Evolutionary conservation across 1,140 invertebrate species (phyloP), one percentile per base, ranked within the genome.

Genomic region (Sitophilus oryzae): DNA sequence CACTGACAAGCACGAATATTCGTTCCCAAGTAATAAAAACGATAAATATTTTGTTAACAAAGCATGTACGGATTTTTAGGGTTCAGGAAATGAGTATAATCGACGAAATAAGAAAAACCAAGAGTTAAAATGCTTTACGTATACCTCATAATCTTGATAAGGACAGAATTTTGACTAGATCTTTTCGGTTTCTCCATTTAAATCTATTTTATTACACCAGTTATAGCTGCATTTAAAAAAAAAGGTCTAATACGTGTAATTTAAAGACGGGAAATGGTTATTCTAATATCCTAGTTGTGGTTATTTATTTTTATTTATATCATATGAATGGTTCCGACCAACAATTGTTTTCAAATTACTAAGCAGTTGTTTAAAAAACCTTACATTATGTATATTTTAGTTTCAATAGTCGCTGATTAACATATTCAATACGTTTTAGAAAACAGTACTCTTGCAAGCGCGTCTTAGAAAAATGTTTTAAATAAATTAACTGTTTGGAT

Each of bases 81-180:
- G 42, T 53, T 46, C 51, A 36, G 51, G 51, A 53, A 53, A 45
- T 53, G 41, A 52, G 9, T 43, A 30, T 52, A 52, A 52, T 37
- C 45, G 38, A 37, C 19, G 44, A 53, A 53, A 37, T 53, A 53
- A 45, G 45, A 46, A 52, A 52, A 51, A n/a, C n/a, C n/a, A n/a
- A n/a, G n/a, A n/a, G 30, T 34, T 53, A 25, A 37, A 53, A 53
- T 43, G 51, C 51, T 36, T 53, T 14, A 20, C 43, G 51, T 43
- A 53, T 53, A 53, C 45, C 46, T 51, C 48, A 45, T 45, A 44
- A 44, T 59, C 52, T 30, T 11, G 25, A 30, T 6, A 11, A 30
- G 11, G 11, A 30, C 25, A n/a, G n/a, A n/a, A n/a, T n/a, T n/a
- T n/a, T n/a, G n/a, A n/a, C n/a, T n/a, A n/a, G 25, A 30, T 30